Conservation (phyloP, 2,888 invertebrate species). For the Polyommatus icarus region DNA sequence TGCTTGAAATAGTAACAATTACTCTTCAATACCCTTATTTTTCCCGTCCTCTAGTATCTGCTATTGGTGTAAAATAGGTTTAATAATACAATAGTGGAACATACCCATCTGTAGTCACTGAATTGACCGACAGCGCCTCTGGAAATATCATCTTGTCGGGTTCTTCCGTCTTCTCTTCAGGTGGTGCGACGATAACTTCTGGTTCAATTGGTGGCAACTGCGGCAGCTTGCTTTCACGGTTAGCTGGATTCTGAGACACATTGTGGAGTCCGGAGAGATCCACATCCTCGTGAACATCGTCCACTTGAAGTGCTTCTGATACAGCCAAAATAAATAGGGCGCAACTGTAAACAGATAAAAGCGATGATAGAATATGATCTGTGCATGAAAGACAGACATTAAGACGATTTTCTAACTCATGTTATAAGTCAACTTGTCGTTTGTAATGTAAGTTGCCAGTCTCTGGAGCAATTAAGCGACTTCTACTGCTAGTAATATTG, state of each 20-base stretch:
- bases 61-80: not conserved
- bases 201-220: conserved; percentile 32
- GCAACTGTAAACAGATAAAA: conserved; percentile 65
- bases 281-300: conserved; percentile 54
- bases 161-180: conserved; percentile 40
- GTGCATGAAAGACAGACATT: not conserved
- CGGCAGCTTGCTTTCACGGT: conserved; percentile 42
- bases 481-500: not conserved
- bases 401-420: not conserved
- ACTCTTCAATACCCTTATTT: too few relatives aligned
- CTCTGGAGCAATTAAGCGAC: not conserved
- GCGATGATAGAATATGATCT: conserved; percentile 27
- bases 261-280: conserved; percentile 71
- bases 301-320: conserved; percentile 75
- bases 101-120: conserved; percentile 80
- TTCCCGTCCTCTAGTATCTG: too few relatives aligned
- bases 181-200: conserved; percentile 41
- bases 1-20: too few relatives aligned
- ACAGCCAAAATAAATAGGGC: conserved; percentile 81
- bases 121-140: conserved; percentile 76
- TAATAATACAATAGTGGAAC: conserved; percentile 43
- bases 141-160: conserved; percentile 70
- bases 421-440: not conserved
- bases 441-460: not conserved
- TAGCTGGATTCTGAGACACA: conserved; percentile 62